A percentile compares a stretch with the other conserved stretches of the same genome.
These are phyloP conservation scores for Chorisops tibialis DNA, from an alignment of 2,888 invertebrate genomes.

Conservation along the genomic window DNA sequence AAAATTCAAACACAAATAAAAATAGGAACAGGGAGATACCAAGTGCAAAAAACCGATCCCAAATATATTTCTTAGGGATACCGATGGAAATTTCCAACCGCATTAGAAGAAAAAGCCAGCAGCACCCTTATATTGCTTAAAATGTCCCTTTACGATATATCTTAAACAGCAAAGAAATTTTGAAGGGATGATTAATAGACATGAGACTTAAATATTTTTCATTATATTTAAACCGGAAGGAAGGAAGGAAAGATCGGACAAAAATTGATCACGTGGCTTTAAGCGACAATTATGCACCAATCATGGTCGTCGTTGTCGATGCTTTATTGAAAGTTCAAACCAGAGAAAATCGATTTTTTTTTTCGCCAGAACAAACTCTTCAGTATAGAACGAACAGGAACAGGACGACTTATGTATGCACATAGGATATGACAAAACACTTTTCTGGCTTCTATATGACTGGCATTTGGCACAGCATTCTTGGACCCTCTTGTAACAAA, in stretches of 20 bases:
- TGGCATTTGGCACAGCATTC: no score
- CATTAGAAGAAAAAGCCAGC: no score
- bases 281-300: conserved; percentile 33
- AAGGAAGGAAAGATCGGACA: conserved; percentile 28
- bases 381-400: neutral
- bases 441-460: conserved; percentile 3
- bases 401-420: no score
- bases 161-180: neutral
- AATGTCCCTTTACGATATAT: no score
- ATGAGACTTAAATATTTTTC: conserved; percentile 6
- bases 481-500: no score
- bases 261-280: conserved; percentile 34
- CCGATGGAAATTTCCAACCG: no score
- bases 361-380: neutral
- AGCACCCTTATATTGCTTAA: no score
- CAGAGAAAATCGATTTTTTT: neutral
- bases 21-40: no score
- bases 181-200: neutral
- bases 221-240: conserved; percentile 16
- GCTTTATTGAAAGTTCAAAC: conserved; percentile 26
- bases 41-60: no score
- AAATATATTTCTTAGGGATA: no score
- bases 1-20: no score
- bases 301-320: conserved; percentile 22
- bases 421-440: conserved; percentile 27